Conservation (phyloP, 2,113 vertebrate genomes). For the Zeus faber region DNA sequence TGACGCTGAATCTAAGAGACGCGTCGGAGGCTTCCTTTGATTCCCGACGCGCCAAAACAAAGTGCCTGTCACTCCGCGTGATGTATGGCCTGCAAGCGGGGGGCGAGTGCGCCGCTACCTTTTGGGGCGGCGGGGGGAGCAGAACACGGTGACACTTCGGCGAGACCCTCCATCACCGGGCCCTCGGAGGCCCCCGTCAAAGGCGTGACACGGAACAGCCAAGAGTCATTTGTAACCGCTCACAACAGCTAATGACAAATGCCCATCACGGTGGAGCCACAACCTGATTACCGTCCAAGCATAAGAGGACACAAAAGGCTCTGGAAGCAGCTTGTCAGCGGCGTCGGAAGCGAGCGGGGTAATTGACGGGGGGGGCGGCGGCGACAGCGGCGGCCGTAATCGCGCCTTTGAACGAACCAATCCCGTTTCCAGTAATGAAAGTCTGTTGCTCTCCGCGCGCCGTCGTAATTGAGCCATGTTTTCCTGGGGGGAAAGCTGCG, state of each 20-base stretch:
- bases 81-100: conserved; percentile 14
- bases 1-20: too few species aligned
- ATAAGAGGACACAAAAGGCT: conserved; percentile 21
- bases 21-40: too few species aligned
- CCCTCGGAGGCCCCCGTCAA: conserved; percentile 40
- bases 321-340: conserved; percentile 12
- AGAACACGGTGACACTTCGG: conserved; percentile 39
- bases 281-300: conserved; percentile 43
- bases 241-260: conserved; percentile 52
- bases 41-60: too few species aligned
- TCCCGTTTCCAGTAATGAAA: conserved; percentile 27
- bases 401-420: conserved; percentile 38
- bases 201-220: conserved; percentile 46
- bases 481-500: too few species aligned
- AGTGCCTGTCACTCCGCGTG: conserved; percentile 7
- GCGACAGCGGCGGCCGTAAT: conserved; percentile 27
- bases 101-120: conserved; percentile 17
- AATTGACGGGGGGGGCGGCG: conserved; percentile 11
- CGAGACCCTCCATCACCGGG: conserved; percentile 44
- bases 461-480: conserved; percentile 11
- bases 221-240: conserved; percentile 53
- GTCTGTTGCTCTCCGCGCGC: conserved; percentile 20
- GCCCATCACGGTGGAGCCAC: conserved; percentile 34
- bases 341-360: conserved; percentile 22
- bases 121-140: conserved; percentile 17